These are phyloP conservation scores for Proales similis DNA, from an alignment of 1,140 invertebrate species.

Conservation along the genomic window DNA sequence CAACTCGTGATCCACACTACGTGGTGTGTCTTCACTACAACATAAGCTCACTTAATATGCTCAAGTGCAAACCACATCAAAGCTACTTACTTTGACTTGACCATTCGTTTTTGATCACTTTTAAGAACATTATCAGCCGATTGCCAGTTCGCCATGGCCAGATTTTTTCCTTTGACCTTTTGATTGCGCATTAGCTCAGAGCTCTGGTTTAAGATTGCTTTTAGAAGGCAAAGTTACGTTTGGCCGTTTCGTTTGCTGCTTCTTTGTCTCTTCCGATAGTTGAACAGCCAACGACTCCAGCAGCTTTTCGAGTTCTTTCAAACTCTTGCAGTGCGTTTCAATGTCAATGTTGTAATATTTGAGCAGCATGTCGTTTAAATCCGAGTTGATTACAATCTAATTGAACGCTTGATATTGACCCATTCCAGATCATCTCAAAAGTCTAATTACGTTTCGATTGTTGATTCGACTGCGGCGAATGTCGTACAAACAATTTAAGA, in stretches of 20 bases:
- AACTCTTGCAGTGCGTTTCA: slow-evolving; percentile 7
- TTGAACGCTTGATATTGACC: too few relatives aligned
- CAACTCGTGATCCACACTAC: neutral
- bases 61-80: neutral
- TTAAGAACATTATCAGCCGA: slow-evolving; percentile 7
- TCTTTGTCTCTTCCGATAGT: slow-evolving; percentile 24
- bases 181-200: slow-evolving; percentile 7
- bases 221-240: slow-evolving; percentile 24
- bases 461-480: slow-evolving; percentile 32
- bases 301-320: slow-evolving; percentile 29
- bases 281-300: slow-evolving; percentile 19
- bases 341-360: slow-evolving; percentile 32
- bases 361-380: slow-evolving; percentile 13
- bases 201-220: neutral
- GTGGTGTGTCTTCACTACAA: neutral
- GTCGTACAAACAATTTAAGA: slow-evolving; percentile 21
- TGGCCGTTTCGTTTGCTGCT: slow-evolving; percentile 27
- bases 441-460: slow-evolving; percentile 20
- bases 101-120: neutral
- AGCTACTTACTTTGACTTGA: neutral
- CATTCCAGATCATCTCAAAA: too few relatives aligned
- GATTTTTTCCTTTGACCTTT: slow-evolving; percentile 23
- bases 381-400: slow-evolving; percentile 29
- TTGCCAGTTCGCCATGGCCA: neutral
- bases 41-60: neutral